A percentile compares a stretch with the other conserved stretches of the same genome.
Evolutionary conservation across 2,888 invertebrate genomes (phyloP).

Genomic region (Cecidostiba fungosa): DNA sequence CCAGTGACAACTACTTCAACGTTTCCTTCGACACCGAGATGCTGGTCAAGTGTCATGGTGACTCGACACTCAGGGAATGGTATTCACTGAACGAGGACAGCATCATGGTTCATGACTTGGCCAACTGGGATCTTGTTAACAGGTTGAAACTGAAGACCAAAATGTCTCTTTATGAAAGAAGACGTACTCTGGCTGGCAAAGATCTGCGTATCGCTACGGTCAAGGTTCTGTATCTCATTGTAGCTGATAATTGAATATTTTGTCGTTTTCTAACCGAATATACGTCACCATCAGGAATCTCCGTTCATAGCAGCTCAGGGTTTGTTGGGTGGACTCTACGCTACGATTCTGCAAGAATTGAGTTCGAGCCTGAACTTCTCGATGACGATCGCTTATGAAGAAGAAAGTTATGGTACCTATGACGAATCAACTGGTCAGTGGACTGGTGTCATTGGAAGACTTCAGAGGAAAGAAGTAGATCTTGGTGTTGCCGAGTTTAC

Average conservation of each 20-base stretch:
- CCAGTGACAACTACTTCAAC: conserved; percentile 64
- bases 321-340: conserved; percentile 64
- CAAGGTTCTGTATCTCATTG: conserved; percentile 58
- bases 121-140: conserved; percentile 59
- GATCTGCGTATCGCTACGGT: conserved; percentile 64
- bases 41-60: conserved; percentile 67
- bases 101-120: conserved; percentile 60
- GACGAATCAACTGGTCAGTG: conserved; percentile 61
- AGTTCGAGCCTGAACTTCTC: conserved; percentile 65
- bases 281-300: conserved; percentile 55
- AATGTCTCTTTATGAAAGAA: conserved; percentile 64
- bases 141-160: conserved; percentile 51
- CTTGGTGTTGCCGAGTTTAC: conserved; percentile 66
- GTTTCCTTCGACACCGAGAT: conserved; percentile 68
- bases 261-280: not conserved
- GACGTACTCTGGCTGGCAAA: conserved; percentile 65
- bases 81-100: conserved; percentile 63
- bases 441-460: conserved; percentile 67
- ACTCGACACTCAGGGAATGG: conserved; percentile 67
- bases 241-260: not conserved
- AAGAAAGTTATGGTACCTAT: conserved; percentile 65
- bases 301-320: conserved; percentile 51
- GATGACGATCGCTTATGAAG: conserved; percentile 31
- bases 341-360: conserved; percentile 62
- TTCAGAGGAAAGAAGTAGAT: conserved; percentile 64